phyloP scores from a whole-genome alignment of 1,140 invertebrate species.

The Monomorium pharaonis region DNA sequence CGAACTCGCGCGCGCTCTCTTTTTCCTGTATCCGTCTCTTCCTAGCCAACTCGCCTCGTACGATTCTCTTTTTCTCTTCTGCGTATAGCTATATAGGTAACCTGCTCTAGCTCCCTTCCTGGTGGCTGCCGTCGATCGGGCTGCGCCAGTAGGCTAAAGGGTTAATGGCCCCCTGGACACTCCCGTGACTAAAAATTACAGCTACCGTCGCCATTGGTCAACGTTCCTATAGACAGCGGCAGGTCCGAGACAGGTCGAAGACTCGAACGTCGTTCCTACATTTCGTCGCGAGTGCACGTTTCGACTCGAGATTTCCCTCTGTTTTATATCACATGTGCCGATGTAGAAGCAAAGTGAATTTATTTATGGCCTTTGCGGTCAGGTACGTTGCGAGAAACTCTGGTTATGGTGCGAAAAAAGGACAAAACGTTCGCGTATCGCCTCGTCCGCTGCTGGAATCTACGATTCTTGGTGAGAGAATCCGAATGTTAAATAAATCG shows the following conservation, averaged over 20 bases:
- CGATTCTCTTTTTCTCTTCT: constrained; percentile 22
- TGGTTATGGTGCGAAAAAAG: constrained; percentile 35
- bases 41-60: constrained; percentile 27
- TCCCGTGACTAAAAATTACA: constrained; percentile 61
- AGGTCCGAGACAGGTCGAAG: too few species aligned
- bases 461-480: constrained; percentile 29
- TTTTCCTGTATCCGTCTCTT: constrained; percentile 29
- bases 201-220: constrained; percentile 14
- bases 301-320: constrained; percentile 40
- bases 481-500: constrained; percentile 56
- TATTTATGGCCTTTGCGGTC: constrained; percentile 56
- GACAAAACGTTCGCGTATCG: constrained; percentile 21
- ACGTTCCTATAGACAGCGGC: constrained; percentile 9
- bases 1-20: neutral
- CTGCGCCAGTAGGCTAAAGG: constrained; percentile 69
- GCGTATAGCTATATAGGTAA: neutral
- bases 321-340: constrained; percentile 25
- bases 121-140: constrained; percentile 25
- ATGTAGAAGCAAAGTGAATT: constrained; percentile 47
- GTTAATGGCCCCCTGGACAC: constrained; percentile 62
- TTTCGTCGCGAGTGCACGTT: neutral
- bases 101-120: constrained; percentile 11
- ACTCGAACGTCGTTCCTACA: neutral
- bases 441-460: constrained; percentile 28
- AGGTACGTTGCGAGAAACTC: constrained; percentile 30